These are phyloP conservation scores for Archaeoteleia sp. DNA, from an alignment of 2,888 invertebrate genomes.

Conservation along the genomic window DNA sequence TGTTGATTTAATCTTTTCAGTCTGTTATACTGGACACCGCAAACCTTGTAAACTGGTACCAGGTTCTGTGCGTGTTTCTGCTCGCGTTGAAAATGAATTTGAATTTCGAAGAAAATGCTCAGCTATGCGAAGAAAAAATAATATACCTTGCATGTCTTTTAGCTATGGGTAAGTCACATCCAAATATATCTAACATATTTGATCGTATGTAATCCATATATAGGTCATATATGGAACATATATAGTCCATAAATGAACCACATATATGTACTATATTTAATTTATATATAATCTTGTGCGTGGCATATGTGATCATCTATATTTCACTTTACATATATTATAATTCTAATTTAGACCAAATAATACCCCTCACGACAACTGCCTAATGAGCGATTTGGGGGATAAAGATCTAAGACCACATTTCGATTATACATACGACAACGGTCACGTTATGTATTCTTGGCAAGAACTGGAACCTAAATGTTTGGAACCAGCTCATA, in stretches of 20 bases:
- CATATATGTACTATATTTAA: too few relatives aligned
- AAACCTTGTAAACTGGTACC: conserved; percentile 84
- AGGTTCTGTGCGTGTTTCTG: conserved; percentile 79
- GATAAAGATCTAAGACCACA: conserved; percentile 84
- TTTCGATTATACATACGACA: conserved; percentile 83
- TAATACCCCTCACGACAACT: conserved; percentile 80
- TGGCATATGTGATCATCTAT: too few relatives aligned
- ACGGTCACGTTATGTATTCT: conserved; percentile 84
- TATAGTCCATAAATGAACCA: too few relatives aligned
- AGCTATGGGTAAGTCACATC: conserved; percentile 79
- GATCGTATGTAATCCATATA: not conserved
- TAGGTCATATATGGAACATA: too few relatives aligned
- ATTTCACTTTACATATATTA: not conserved
- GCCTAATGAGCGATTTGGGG: conserved; percentile 86
- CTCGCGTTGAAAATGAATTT: conserved; percentile 82
- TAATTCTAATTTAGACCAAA: conserved; percentile 22
- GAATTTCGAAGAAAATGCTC: conserved; percentile 78
- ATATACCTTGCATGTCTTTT: conserved; percentile 85
- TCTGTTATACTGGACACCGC: conserved; percentile 86
- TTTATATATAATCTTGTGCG: too few relatives aligned
- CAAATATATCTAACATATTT: not conserved
- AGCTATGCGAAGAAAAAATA: conserved; percentile 76
- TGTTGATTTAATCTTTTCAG: too few relatives aligned
- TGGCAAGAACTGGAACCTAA: conserved; percentile 87
- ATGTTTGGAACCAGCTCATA: conserved; percentile 73